Percentiles rank a stretch among this genome's conserved stretches.
These are phyloP conservation scores for Lutraria rhynchaena DNA, from an alignment of 1,140 invertebrate species.

Conservation along the genomic window DNA sequence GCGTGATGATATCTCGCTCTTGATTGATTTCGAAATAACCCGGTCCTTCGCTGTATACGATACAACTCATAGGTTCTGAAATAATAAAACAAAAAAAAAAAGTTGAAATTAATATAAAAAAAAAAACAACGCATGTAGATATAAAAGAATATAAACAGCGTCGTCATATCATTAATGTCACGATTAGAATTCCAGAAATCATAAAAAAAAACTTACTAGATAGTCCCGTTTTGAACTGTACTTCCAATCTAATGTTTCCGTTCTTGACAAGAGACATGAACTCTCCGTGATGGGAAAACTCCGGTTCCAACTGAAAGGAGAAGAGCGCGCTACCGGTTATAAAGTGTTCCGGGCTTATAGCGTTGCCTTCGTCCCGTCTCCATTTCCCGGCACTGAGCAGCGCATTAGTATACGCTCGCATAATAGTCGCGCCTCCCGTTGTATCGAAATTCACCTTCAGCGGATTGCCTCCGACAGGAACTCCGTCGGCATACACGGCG, in stretches of 20 bases:
- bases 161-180: background rate
- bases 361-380: slow-evolving; percentile 27
- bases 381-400: slow-evolving; percentile 6
- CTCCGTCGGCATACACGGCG: slow-evolving; percentile 1
- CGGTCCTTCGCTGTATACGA: too few species aligned
- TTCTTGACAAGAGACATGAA: too few species aligned
- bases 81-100: background rate
- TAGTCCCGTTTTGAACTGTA: slow-evolving; percentile 45
- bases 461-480: background rate
- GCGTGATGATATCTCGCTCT: slow-evolving; percentile 36
- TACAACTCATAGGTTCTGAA: slow-evolving; percentile 34
- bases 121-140: background rate
- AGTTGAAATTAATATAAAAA: too few species aligned
- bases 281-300: too few species aligned
- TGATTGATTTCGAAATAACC: slow-evolving; percentile 58
- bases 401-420: slow-evolving; percentile 17
- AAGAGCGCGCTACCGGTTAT: background rate
- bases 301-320: too few species aligned
- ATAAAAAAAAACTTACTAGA: background rate
- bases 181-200: background rate
- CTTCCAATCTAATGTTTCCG: too few species aligned
- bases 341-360: slow-evolving; percentile 6
- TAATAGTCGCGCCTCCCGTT: background rate
- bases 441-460: slow-evolving; percentile 7
- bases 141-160: background rate